Percentiles rank a stretch among this genome's conserved stretches.
Conservation (phyloP, 1,140 invertebrate genomes). For the Drosophila teissieri region DNA sequence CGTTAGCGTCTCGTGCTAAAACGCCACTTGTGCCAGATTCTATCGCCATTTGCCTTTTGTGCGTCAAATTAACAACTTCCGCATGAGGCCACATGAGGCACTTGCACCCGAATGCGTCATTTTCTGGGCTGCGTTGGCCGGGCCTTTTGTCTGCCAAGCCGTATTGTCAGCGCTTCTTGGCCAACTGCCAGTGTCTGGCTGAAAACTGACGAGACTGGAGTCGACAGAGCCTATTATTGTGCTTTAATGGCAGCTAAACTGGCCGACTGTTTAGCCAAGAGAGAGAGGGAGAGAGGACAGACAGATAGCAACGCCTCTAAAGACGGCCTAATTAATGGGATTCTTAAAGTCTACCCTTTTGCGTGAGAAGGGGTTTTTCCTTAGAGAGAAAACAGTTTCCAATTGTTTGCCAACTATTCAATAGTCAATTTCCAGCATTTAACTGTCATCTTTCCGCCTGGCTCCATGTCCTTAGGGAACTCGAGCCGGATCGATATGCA, state of each 20-base stretch:
- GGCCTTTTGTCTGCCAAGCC: constrained; percentile 56
- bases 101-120: constrained; percentile 81
- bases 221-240: constrained; percentile 57
- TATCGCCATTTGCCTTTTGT: constrained; percentile 67
- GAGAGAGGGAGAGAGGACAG: not conserved
- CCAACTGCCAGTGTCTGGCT: constrained; percentile 55
- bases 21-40: constrained; percentile 68
- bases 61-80: constrained; percentile 82
- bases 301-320: constrained; percentile 21
- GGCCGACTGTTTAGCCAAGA: constrained; percentile 53
- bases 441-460: constrained; percentile 49
- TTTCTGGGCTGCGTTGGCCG: constrained; percentile 57
- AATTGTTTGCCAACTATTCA: constrained; percentile 52
- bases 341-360: constrained; percentile 35
- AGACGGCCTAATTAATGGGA: constrained; percentile 67
- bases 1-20: constrained; percentile 23
- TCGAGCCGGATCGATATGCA: constrained; percentile 41
- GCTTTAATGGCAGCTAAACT: constrained; percentile 75
- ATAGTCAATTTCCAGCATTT: constrained; percentile 56
- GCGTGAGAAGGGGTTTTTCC: constrained; percentile 8
- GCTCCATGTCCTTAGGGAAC: constrained; percentile 16
- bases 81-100: constrained; percentile 80
- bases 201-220: constrained; percentile 24
- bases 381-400: constrained; percentile 5
- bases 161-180: constrained; percentile 69